Base-by-base conservation (phyloP, 2,113 vertebrate genomes). In the Aspiorhynchus laticeps region DNA sequence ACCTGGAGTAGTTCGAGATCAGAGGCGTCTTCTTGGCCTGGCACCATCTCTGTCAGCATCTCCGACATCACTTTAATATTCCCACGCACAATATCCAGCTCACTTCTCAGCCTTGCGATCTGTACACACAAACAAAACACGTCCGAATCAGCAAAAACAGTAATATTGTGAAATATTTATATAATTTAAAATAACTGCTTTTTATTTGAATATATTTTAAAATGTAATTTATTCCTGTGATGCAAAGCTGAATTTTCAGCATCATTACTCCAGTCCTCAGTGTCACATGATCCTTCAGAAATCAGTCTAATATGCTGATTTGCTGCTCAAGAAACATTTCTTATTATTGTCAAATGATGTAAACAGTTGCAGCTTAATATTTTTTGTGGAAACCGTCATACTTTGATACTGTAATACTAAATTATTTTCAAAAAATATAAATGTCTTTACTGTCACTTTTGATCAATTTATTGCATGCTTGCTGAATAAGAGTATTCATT, bases 11-110 rank as follows among this genome's bases (percentile, higher is more conserved):
- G 93, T 56, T 99, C 98, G 0, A 98, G 95, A 84, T 99, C 98
- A 3, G 98, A 98, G 0, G 95, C 92, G 8, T 97, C 96, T 85
- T 99, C 98, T 91, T 99, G 97, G 19, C 98, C 96, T 0, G 98
- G 98, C 36, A 98, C 96, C 96, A 99, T 97, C 94, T 99, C 98
- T 0, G 97, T 99, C 56, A 99, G 93, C 98, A 99, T 99, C 95
- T 99, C 98, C 5, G 98, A 99, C 98, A 99, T 99, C 88, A 99
- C 98, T 93, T 99, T 99, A 9, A 97, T 95, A 90, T 99, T 99
- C 80, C 98, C 98, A 87, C 97, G 97, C 79, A 99, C 98, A 2
- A 99, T 90, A 33, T 99, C 98, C 91, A 99, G 94, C 85, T 99
- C 98, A 4, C 97, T 98, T 63, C 97, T 96, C 91, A 99, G 96